A percentile compares a stretch with the other conserved stretches of the same genome.
Conservation (phyloP, 2,888 invertebrate genomes). For the Chaetogeoica ovagalla region DNA sequence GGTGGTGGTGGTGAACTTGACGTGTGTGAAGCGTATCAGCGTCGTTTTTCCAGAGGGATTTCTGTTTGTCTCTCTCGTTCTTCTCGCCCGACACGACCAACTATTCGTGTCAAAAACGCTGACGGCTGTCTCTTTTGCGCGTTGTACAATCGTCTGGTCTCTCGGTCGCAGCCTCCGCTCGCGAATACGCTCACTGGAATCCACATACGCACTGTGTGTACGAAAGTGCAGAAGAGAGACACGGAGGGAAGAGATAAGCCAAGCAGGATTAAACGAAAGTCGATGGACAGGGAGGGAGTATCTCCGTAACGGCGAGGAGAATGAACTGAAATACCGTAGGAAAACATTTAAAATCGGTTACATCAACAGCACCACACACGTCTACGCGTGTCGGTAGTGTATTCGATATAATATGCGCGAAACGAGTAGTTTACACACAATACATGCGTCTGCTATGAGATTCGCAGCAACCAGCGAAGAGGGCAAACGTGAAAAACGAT, state of each 20-base stretch:
- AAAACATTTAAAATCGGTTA: not conserved
- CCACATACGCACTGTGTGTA: not conserved
- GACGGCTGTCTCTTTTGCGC: not conserved
- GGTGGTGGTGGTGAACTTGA: not conserved
- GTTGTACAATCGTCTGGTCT: too few species aligned
- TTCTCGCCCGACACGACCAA: not conserved
- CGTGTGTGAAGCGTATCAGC: not conserved
- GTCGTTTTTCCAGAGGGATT: not conserved
- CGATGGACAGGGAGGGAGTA: not conserved
- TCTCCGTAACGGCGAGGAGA: not conserved
- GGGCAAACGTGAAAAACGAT: not conserved
- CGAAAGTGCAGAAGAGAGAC: not conserved
- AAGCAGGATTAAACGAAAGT: slow-evolving; percentile 7
- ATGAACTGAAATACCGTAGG: slow-evolving; percentile 21
- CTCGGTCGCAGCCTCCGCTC: not conserved
- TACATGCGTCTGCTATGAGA: not conserved
- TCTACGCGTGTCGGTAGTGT: not conserved
- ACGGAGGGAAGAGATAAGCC: slow-evolving; percentile 22
- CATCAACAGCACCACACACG: too few species aligned
- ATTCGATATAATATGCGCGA: not conserved
- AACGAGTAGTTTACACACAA: not conserved
- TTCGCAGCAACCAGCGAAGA: not conserved
- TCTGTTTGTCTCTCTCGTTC: not conserved
- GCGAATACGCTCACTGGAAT: not conserved
- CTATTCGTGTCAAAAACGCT: not conserved